phyloP scores from a whole-genome alignment of 2,113 vertebrate genomes.

The Cinclus cinclus region DNA sequence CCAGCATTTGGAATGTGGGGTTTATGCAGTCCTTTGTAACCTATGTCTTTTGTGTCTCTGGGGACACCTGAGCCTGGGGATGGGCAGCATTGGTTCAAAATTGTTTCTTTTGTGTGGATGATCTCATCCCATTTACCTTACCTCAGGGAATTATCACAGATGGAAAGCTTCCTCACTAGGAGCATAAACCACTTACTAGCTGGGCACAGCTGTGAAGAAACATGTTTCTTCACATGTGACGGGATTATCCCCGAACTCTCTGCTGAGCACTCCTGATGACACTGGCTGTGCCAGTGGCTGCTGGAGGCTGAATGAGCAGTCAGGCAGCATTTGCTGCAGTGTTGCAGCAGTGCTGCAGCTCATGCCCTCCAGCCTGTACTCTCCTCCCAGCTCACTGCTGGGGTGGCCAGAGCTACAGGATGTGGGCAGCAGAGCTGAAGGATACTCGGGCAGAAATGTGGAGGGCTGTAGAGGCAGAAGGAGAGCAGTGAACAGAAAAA shows the following conservation, averaged over 20 bases:
- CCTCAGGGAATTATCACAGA: neutral
- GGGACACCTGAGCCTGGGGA: neutral
- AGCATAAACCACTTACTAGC: neutral
- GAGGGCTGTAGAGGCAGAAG: neutral
- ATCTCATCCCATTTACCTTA: neutral
- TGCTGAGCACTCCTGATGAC: neutral
- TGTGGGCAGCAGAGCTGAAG: neutral
- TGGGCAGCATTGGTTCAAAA: neutral
- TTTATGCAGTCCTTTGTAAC: neutral
- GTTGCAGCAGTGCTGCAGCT: neutral
- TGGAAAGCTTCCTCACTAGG: neutral
- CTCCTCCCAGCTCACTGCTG: neutral
- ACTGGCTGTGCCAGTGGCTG: fast-evolving
- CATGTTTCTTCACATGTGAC: neutral
- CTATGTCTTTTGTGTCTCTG: neutral
- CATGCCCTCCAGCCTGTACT: neutral
- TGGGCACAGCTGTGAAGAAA: neutral
- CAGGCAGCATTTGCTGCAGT: neutral
- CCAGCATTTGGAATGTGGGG: neutral
- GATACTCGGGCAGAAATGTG: neutral
- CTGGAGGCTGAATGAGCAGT: too few species aligned
- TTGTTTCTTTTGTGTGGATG: neutral
- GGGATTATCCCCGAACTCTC: neutral
- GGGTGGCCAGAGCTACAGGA: neutral
- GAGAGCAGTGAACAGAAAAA: neutral